Evolutionary conservation across 2,888 invertebrate species (phyloP), one percentile per base, ranked within the genome.

Genomic region (Pterostichus madidus): DNA sequence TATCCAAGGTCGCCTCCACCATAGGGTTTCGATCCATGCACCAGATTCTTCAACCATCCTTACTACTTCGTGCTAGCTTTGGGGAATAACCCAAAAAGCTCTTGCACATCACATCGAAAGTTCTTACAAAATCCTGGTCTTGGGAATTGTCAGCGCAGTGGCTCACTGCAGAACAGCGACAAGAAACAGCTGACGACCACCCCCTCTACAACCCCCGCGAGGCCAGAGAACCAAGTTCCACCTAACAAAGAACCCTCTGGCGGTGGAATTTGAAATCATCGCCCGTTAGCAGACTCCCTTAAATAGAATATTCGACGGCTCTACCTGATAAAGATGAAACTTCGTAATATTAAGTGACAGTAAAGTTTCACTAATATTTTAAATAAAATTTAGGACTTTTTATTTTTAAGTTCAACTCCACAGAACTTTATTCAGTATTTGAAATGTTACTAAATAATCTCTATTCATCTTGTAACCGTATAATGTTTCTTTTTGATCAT

Each of bases 1-100:
- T 79, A 46, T n/a, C 78, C 78, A 79, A 79, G 78, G 78, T 79
- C 78, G 61, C 17, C n/a, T 64, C 56, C 56, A 56, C 56, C 13
- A 39, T 61, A 46, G 44, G 78, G 59, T 61, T 79, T 79, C 78
- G 78, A 79, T 79, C 78, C 46, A 61, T n/a, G 64, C 31, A n/a
- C 8, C 15, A n/a, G 56, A 53, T 1, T 56, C 35, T n/a, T 11
- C 35, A 64, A n/a, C 11, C 2, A 6, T n/a, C 13, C 6, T 6
- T n/a, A 35, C 32, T 0, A 35, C 64, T 64, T 13, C 6, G n/a
- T n/a, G 31, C 64, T 64, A 64, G 64, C 32, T 3, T 32, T 6
- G n/a, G 4, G 35, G 64, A 35, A 35, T n/a, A 32, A 35, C 64
- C 35, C 35, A 13, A 24, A 24, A 17, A 2, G n/a, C 11, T 32